These are phyloP conservation scores for Rhipidura dahli DNA, from an alignment of 2,113 vertebrate species.

Conservation along the genomic window DNA sequence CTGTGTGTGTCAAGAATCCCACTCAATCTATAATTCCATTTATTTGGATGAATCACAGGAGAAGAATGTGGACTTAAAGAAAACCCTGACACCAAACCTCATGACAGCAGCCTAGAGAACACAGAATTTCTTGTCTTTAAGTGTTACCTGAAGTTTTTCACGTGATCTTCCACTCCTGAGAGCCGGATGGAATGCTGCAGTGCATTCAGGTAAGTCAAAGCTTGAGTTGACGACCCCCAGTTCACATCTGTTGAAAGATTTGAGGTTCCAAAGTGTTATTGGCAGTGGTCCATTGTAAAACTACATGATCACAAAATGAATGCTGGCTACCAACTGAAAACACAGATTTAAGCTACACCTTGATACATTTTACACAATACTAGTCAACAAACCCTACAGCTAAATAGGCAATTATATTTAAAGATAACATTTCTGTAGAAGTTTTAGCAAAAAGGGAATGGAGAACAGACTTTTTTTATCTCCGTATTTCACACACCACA, in stretches of 20 bases:
- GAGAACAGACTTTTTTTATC: rapidly evolving
- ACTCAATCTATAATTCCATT: neutral
- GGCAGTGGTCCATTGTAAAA: neutral
- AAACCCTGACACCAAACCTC: neutral
- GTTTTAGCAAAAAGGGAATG: neutral
- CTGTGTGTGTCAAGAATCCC: neutral
- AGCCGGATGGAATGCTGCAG: conserved; percentile 93
- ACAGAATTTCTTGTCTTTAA: neutral
- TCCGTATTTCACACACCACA: neutral
- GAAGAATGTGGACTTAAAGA: neutral
- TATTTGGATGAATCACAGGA: neutral
- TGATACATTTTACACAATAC: neutral
- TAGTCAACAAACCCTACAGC: neutral
- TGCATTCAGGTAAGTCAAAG: conserved; percentile 93
- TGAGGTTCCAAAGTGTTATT: neutral
- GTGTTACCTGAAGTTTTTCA: conserved; percentile 94
- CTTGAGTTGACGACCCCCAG: conserved; percentile 98
- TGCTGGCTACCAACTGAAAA: neutral
- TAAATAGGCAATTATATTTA: neutral
- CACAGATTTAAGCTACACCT: neutral
- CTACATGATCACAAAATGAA: neutral
- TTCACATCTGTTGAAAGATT: conserved; percentile 88
- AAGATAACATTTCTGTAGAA: neutral
- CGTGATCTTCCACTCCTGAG: conserved; percentile 92
- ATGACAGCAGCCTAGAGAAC: neutral